Evolutionary conservation across 2,113 vertebrate genomes (phyloP).

Genomic region (Anser cygnoides): DNA sequence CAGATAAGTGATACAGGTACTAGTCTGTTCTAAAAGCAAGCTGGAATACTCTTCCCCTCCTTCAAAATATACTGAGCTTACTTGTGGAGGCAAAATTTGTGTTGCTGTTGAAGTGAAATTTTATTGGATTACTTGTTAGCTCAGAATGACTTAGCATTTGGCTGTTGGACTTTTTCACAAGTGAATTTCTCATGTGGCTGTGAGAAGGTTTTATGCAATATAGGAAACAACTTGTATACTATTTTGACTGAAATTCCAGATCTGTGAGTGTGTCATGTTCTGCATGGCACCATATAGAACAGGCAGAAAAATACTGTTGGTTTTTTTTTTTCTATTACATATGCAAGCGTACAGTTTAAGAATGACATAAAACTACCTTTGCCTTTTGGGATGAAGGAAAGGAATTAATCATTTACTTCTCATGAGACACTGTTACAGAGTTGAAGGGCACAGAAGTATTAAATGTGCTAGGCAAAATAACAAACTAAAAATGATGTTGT

Average conservation of each 20-base stretch:
- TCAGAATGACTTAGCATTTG: background rate
- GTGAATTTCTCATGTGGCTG: background rate
- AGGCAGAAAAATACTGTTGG: background rate
- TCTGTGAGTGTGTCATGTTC: background rate
- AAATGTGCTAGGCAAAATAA: constrained; percentile 12
- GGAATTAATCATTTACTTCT: constrained; percentile 22
- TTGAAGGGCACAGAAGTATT: background rate
- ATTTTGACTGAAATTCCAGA: background rate
- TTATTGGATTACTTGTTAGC: background rate
- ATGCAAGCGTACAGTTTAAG: background rate
- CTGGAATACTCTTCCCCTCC: background rate
- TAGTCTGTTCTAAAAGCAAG: background rate
- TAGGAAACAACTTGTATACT: background rate
- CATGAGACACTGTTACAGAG: background rate
- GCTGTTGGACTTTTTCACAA: background rate
- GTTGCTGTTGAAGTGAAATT: background rate
- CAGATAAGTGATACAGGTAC: background rate
- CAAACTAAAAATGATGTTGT: background rate
- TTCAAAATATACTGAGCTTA: background rate
- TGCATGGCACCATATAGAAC: background rate
- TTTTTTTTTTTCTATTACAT: background rate
- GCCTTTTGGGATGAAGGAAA: constrained; percentile 28
- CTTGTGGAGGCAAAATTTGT: background rate
- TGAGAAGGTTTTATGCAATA: background rate
- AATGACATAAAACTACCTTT: constrained; percentile 5